Evolutionary conservation across 2,888 invertebrate species (phyloP), one percentile per base, ranked within the genome.

Genomic region (Ichneumoninae sp.): DNA sequence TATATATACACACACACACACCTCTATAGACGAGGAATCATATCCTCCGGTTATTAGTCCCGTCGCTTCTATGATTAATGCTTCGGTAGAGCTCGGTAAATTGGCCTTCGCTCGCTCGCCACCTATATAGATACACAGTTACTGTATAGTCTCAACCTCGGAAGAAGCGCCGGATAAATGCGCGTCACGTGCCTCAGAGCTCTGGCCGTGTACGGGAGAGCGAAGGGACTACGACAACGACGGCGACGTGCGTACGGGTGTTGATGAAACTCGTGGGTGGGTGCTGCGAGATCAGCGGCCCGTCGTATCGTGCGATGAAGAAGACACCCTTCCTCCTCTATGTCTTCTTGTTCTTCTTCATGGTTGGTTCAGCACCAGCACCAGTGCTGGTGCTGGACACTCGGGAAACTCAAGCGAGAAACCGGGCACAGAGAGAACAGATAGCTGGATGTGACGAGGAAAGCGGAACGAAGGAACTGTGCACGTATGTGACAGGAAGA

Each of bases 151-250:
- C 47, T 68, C 44, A 52, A 72, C 76, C 76, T 69, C 68, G 80
- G 80, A 82, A 86, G 78, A 76, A 78, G 80, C 81, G 80, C 78
- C 88, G 89, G 92, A 91, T 91, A 90, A 92, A 93, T 93, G 93
- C 93, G 83, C 89, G 91, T 93, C 93, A 93, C 93, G 93, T 92
- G 91, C 92, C 86, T 80, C 79, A 76, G 60, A 62, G 52, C 36
- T 57, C 62, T 65, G 40, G 60, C 79, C 65, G 75, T 75, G 75
- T 16, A 44, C 47, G 47, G 75, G 47, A 62, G 74, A 65, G 33
- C 62, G n/a, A 60, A 72, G 72, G 47, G 74, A 74, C 19, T 62
- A 72, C 40, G 72, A 60, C 72, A 60, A 72, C 44, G 72, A 72
- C 74, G 74, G 54, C 75, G 75, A 75, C 76, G 72, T 72, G 75